Percentiles rank a stretch among this genome's conserved stretches.
Evolutionary conservation across 2,797 vertebrate genomes (phyloP).

Genomic region (Tapera naevia): DNA sequence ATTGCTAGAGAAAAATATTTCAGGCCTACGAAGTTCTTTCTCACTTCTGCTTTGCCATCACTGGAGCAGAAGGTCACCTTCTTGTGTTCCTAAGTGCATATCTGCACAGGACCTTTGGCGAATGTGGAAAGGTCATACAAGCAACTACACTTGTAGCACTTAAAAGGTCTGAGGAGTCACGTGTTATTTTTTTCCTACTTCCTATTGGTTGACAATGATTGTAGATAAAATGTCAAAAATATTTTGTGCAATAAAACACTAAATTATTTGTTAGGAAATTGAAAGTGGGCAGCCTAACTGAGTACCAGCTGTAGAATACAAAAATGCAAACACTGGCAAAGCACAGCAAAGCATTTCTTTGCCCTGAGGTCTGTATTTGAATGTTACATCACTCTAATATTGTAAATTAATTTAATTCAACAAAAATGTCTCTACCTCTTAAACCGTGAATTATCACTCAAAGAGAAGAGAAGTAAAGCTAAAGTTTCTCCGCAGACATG

Average conservation of each 20-base stretch:
- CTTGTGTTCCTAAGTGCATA: not conserved
- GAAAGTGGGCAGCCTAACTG: not conserved
- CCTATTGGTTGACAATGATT: not conserved
- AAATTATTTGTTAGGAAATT: not conserved
- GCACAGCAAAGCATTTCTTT: not conserved
- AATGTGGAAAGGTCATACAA: not conserved
- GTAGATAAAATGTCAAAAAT: not conserved
- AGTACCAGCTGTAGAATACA: not conserved
- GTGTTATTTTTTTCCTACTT: not conserved
- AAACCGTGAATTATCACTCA: not conserved
- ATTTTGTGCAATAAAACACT: not conserved
- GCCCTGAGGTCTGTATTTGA: not conserved
- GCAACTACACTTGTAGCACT: not conserved
- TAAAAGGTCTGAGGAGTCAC: not conserved
- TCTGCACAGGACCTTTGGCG: not conserved
- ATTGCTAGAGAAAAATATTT: not conserved
- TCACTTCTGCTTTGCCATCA: not conserved
- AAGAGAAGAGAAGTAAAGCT: not conserved
- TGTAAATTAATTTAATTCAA: not conserved
- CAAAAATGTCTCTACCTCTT: not conserved
- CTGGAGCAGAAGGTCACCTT: not conserved
- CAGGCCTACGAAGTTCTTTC: not conserved
- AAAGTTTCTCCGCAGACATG: not conserved
- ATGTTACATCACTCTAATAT: accelerated
- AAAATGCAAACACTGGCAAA: not conserved